Evolutionary conservation across 2,113 vertebrate genomes (phyloP), one percentile per base, ranked within the genome.

Genomic region (Festucalex cinctus): DNA sequence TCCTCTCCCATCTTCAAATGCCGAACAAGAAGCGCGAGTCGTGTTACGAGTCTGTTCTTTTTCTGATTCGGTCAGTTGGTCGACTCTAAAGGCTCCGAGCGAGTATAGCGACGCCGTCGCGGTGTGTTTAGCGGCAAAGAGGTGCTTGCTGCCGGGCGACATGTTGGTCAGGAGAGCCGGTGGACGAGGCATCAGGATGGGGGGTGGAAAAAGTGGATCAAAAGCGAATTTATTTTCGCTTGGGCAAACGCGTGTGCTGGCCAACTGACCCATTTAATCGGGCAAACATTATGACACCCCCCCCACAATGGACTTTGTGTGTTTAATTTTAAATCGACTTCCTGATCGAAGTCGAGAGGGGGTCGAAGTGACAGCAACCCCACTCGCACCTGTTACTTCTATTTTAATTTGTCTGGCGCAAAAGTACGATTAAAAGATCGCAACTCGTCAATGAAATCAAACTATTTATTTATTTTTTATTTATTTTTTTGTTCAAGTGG

Each of bases 241-340:
- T 3, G 6, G 17, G 46, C 24, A 43, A 51, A 35, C 66, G 44
- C 20, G 24, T 51, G 48, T 74, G 9, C 19, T 37, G 19, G 17
- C 43, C 19, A 28, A 51, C 54, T 63, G 36, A 68, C 37, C 56
- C 65, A 57, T 35, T 28, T 20, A 6, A 46, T 46, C 17, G 44
- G 17, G 6, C 65, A 68, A 39, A 39, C 20, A 61, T 13, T n/a
- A n/a, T n/a, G n/a, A n/a, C n/a, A n/a, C n/a, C n/a, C n/a, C n/a
- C 17, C 1, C 13, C 4, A 5, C 13, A 6, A 26, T n/a, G 9
- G 59, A 62, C 54, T 65, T 66, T 17, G 65, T 6, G n/a, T 13
- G 71, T 75, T 70, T 66, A 70, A 75, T 60, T 64, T 76, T 71
- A 49, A 58, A 54, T 14, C n/a, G 54, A 44, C 76, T 79, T 84